Evolutionary conservation across 2,888 invertebrate species (phyloP), one percentile per base, ranked within the genome.

Genomic region (Chloromyia formosa): DNA sequence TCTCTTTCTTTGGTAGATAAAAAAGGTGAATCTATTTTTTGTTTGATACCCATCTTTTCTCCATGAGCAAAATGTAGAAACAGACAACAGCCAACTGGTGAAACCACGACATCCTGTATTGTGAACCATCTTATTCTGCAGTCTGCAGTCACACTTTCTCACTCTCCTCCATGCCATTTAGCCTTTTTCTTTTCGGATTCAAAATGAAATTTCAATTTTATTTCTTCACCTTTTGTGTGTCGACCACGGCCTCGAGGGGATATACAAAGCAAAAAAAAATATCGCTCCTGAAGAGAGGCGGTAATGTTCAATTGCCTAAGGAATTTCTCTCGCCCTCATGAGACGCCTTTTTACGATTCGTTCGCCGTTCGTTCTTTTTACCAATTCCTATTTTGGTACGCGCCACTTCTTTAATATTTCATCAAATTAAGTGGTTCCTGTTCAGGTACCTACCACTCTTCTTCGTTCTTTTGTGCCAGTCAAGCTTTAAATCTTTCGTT

Each of bases 121-220:
- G 40, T 40, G 62, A 66, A 49, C 66, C 10, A 56, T 20, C 22
- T 53, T 22, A 49, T 22, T 20, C 22, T 23, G 45, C 35, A 66
- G 12, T 35, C 7, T 35, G 18, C 20, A 56, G 27, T 35, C 56
- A 69, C 18, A 22, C 22, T 58, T 56, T 40, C 40, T 54, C 27
- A 5, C n/a, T 35, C n/a, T n/a, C 49, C 49, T 5, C 12, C 12
- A 49, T n/a, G 49, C 54, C 35, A 54, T 20, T 35, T 40, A 40
- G 69, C 53, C 54, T 22, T 53, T 56, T 35, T 20, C 58, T 66
- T 22, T 66, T 66, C 40, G 40, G 58, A 71, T 71, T 71, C 58
- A 71, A 71, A 71, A 71, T 71, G 58, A 71, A 71, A 71, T 71
- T 71, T 58, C 71, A 71, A 71, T 71, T 71, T 71, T 71, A 71